A percentile compares a stretch with the other conserved stretches of the same genome.
These are phyloP conservation scores for Zootoca vivipara DNA, from an alignment of 2,113 vertebrate genomes.

Conservation along the genomic window DNA sequence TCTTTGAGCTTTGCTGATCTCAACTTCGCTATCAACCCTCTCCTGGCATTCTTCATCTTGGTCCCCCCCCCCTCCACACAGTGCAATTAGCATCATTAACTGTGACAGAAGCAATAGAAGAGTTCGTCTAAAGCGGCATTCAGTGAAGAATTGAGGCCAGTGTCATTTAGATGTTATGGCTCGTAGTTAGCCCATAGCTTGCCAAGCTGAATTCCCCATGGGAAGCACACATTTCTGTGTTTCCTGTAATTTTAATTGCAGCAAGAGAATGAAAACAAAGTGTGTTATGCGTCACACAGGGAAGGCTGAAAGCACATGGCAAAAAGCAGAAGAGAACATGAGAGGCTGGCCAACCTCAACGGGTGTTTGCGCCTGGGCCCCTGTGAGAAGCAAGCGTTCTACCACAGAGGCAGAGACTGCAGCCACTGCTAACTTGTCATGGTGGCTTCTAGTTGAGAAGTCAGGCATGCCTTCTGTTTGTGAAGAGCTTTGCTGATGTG, in stretches of 20 bases:
- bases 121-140: constrained; percentile 51
- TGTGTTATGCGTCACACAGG: not conserved
- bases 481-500: not conserved
- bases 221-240: constrained; percentile 41
- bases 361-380: not conserved
- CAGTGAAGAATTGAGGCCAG: constrained; percentile 47
- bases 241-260: constrained; percentile 58
- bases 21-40: constrained; percentile 50
- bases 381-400: not conserved
- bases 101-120: constrained; percentile 42
- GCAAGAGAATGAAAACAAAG: constrained; percentile 44
- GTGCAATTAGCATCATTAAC: constrained; percentile 66
- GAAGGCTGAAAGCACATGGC: constrained; percentile 26
- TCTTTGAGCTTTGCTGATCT: constrained; percentile 53
- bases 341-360: not conserved
- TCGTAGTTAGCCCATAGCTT: constrained; percentile 42
- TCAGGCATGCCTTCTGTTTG: not conserved
- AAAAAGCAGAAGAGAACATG: not conserved
- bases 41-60: constrained; percentile 46
- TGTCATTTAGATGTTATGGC: constrained; percentile 49
- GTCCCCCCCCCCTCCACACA: constrained; percentile 39
- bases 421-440: too few relatives aligned
- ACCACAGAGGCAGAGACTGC: too few relatives aligned
- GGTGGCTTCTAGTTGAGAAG: not conserved
- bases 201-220: constrained; percentile 33